Base-by-base conservation (phyloP, 2,113 vertebrate genomes). In the Hypanus sabinus region DNA sequence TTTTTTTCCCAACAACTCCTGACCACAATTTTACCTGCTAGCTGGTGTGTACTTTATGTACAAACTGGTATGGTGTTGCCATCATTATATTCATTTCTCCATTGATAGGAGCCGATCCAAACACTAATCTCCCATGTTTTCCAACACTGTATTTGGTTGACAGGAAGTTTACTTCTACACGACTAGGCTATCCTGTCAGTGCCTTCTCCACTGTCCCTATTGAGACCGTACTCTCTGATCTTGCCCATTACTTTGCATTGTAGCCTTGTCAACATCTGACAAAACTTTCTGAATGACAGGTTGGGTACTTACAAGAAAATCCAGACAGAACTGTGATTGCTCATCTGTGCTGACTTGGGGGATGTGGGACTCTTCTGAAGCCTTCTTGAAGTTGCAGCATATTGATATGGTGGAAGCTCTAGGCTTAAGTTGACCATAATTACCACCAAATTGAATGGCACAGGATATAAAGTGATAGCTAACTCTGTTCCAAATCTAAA, bases 211-310 rank as follows among this genome's bases (percentile, higher is more conserved):
- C 65, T 65, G 3, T 70, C 65, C 8, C 33, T 62, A 70, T 10
- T 9, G 65, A n/a, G 90, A 71, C 6, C n/a, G 20, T 38, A 33
- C 90, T 92, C 33, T 68, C 27, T 62, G 33, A 70, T 92, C 65
- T 33, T 71, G 38, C 33, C 11, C 70, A 10, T 18, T 24, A 71
- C 68, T 92, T 68, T 24, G 68, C 33, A 20, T 33, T 16, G 0
- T 91, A 65, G 90, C 36, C 68, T 46, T 36, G 62, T 33, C 38
- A 65, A 92, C 90, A 71, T 36, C 27, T 92, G 65, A 33, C 90
- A 92, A 92, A 73, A 92, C 90, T 46, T 71, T 22, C 9, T 46
- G n/a, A 92, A 68, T 22, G 90, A 46, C 90, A 92, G 90, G n/a
- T 92, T 33, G 68, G 33, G 65, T 71, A 12, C 65, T 33, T 92